These are phyloP conservation scores for Gambusia affinis DNA, from an alignment of 2,113 vertebrate genomes.

Conservation along the genomic window DNA sequence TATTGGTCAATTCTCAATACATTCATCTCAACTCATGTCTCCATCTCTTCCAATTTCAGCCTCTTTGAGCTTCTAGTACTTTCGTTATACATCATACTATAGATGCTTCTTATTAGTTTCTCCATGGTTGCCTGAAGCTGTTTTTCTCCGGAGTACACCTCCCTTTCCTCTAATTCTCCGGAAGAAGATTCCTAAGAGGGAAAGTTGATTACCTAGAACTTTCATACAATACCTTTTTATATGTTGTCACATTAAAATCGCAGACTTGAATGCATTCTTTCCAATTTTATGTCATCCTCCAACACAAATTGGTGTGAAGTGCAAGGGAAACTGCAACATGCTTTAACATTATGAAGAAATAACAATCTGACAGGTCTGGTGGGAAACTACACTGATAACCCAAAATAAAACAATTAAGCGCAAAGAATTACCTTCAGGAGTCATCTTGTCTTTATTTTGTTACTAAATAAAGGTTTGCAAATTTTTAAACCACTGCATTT, in stretches of 20 bases:
- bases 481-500: no score
- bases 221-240: background rate
- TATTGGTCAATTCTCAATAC: constrained; percentile 40
- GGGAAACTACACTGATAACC: no score
- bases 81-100: constrained; percentile 18
- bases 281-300: background rate
- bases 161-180: constrained; percentile 19
- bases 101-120: constrained; percentile 24
- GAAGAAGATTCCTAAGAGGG: background rate
- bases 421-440: no score
- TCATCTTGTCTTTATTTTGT: no score
- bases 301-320: background rate
- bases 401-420: no score
- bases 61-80: constrained; percentile 14
- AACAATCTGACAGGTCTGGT: no score
- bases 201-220: background rate
- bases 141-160: constrained; percentile 27
- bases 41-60: constrained; percentile 14
- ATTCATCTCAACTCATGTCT: constrained; percentile 8
- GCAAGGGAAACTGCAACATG: no score
- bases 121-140: constrained; percentile 25
- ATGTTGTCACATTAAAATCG: background rate
- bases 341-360: no score
- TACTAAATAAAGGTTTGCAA: no score
- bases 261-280: background rate